Evolutionary conservation across 2,888 invertebrate species (phyloP), one percentile per base, ranked within the genome.

Genomic region (Apamea epomidion): DNA sequence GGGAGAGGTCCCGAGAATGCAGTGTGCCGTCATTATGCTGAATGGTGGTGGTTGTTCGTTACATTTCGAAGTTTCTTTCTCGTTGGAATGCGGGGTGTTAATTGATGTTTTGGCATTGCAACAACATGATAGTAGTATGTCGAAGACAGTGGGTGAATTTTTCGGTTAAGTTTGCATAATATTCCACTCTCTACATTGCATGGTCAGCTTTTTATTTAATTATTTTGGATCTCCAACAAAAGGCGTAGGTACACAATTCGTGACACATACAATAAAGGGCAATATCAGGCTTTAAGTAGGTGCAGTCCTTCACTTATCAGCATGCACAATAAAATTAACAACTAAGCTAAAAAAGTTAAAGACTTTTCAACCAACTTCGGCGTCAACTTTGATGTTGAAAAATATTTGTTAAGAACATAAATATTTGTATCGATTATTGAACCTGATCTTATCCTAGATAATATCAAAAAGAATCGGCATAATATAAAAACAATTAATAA

Each of bases 1-100:
- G 89, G 87, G 85, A 89, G 91, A 92, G 93, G 93, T 92, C 93
- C 90, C 89, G 88, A 90, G 93, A 92, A 93, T 92, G 92, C 91
- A 86, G 88, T 91, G 91, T 91, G 89, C 88, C 90, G 89, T 92
- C 92, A 92, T 93, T 93, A 92, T 91, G 88, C 91, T 90, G 88
- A 89, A 90, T 91, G 89, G 91, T 89, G 88, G 88, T 89, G 91
- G 87, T 89, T 90, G 89, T 91, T 92, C 86, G 87, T 88, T 90
- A 89, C 80, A 83, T 88, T 85, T 88, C 48, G 5, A 73, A 74
- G 73, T 87, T 87, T 90, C 86, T 89, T 84, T 81, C 42, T 69
- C n/a, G 6, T 0, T 83, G 82, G 81, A 84, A 88, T 86, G 84
- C 76, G 67, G 87, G 89, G 91, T 92, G 91, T 91, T 92, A 92